Evolutionary conservation across 2,888 invertebrate species (phyloP).

Genomic region (Molanna angustata): DNA sequence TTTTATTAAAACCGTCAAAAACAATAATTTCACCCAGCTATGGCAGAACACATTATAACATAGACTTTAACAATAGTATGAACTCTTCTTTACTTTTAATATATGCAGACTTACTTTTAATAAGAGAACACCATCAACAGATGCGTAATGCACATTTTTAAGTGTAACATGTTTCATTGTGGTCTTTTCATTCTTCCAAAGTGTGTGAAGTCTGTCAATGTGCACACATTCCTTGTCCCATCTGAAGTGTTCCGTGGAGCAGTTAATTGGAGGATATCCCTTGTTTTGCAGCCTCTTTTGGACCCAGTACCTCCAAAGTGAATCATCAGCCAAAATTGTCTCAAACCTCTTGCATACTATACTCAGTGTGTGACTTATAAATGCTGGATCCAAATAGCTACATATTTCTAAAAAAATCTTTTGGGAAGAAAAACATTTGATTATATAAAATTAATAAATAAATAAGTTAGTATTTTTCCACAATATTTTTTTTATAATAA

Average conservation of each 20-base stretch:
- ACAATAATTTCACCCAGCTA: too few relatives aligned
- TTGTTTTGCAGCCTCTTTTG: constrained; percentile 39
- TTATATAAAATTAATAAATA: not conserved
- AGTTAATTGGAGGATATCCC: constrained; percentile 45
- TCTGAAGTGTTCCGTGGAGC: constrained; percentile 46
- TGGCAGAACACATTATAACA: too few relatives aligned
- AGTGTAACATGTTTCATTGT: constrained; percentile 51
- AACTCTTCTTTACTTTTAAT: too few relatives aligned
- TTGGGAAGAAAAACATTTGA: not conserved
- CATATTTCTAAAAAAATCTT: constrained; percentile 62
- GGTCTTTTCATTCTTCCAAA: constrained; percentile 53
- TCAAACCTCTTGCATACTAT: constrained; percentile 57
- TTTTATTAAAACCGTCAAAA: too few relatives aligned
- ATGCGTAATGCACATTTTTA: constrained; percentile 55
- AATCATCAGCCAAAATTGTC: constrained; percentile 55
- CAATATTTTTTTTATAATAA: too few relatives aligned
- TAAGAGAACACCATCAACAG: constrained; percentile 58
- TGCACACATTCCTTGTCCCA: constrained; percentile 60
- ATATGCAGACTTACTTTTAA: constrained; percentile 54
- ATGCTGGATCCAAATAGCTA: constrained; percentile 56
- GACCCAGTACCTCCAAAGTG: constrained; percentile 56
- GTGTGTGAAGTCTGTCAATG: constrained; percentile 55
- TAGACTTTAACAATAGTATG: too few relatives aligned
- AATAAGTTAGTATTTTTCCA: too few relatives aligned
- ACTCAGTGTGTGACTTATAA: constrained; percentile 52